phyloP scores from a whole-genome alignment of 2,797 vertebrate species.

The Gallinago stenura region DNA sequence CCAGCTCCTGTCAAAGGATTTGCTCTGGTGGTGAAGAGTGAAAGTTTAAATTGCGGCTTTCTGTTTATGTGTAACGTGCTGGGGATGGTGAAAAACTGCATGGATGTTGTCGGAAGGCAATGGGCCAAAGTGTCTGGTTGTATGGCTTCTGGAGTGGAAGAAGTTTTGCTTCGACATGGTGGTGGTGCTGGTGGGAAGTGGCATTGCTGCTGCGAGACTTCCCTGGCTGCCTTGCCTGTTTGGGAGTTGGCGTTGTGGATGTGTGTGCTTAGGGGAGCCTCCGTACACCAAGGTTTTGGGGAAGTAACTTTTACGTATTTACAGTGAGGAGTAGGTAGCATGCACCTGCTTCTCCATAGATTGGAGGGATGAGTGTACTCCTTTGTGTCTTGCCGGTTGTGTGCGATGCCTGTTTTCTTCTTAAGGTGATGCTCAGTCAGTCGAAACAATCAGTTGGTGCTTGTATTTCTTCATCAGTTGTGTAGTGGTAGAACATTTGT shows the following conservation, averaged over 20 bases:
- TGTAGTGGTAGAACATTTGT: not conserved
- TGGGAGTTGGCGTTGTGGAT: not conserved
- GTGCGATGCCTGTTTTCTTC: not conserved
- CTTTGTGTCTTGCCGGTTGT: not conserved
- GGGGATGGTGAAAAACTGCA: not conserved
- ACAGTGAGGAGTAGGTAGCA: not conserved
- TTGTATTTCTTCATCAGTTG: not conserved
- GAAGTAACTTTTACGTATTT: not conserved
- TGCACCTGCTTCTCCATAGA: not conserved
- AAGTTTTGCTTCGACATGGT: not conserved
- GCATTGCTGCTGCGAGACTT: not conserved
- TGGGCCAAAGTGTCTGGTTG: not conserved
- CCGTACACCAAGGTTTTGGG: not conserved
- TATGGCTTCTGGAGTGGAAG: not conserved
- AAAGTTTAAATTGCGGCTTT: slow-evolving; percentile 64
- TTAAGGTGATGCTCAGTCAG: not conserved
- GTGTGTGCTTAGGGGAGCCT: not conserved
- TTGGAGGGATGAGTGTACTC: not conserved
- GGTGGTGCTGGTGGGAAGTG: not conserved
- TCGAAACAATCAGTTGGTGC: not conserved
- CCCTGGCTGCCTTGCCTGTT: not conserved
- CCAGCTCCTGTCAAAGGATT: not conserved
- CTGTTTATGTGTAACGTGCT: not conserved
- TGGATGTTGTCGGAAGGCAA: not conserved
- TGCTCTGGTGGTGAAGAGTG: slow-evolving; percentile 28